Evolutionary conservation across 30 jellyfish, hydroid and myxozoan species (phyloP).

Genomic region (Catostylus mosaicus): DNA sequence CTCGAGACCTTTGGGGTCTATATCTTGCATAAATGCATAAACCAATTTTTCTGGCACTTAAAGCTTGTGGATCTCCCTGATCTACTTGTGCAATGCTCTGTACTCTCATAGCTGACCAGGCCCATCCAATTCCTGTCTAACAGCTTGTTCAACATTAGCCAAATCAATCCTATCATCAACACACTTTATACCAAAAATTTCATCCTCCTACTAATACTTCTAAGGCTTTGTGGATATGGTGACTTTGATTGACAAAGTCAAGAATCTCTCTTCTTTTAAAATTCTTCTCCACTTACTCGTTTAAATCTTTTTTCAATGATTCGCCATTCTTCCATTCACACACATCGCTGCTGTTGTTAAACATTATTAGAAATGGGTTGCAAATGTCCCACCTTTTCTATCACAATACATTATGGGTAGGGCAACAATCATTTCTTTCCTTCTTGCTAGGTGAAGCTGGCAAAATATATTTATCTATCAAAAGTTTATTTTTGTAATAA

Average conservation of each 20-base stretch:
- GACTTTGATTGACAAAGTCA: constrained; percentile 22
- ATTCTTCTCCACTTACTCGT: constrained; percentile 30
- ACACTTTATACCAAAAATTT: constrained; percentile 45
- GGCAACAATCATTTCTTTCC: too few species aligned
- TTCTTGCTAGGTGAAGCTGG: too few species aligned
- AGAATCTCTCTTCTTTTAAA: constrained; percentile 27
- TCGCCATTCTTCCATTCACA: too few species aligned
- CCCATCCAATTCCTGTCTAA: constrained; percentile 47
- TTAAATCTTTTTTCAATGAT: constrained; percentile 8
- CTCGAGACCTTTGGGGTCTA: constrained; percentile 41
- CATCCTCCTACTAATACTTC: constrained; percentile 48
- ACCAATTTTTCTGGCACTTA: constrained; percentile 32
- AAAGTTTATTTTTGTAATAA: too few species aligned
- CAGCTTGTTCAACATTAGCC: constrained; percentile 35
- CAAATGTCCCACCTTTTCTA: too few species aligned
- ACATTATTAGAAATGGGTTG: too few species aligned
- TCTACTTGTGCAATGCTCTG: constrained; percentile 40
- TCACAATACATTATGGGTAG: too few species aligned
- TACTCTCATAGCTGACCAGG: constrained; percentile 47
- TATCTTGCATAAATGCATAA: constrained; percentile 19
- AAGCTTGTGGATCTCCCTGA: constrained; percentile 13
- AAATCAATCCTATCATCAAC: constrained; percentile 7
- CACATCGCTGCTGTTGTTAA: too few species aligned
- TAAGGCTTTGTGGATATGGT: constrained; percentile 51
- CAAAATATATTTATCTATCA: too few species aligned